Evolutionary conservation across 1,140 invertebrate species (phyloP).

Genomic region (Drosophila navojoa): DNA sequence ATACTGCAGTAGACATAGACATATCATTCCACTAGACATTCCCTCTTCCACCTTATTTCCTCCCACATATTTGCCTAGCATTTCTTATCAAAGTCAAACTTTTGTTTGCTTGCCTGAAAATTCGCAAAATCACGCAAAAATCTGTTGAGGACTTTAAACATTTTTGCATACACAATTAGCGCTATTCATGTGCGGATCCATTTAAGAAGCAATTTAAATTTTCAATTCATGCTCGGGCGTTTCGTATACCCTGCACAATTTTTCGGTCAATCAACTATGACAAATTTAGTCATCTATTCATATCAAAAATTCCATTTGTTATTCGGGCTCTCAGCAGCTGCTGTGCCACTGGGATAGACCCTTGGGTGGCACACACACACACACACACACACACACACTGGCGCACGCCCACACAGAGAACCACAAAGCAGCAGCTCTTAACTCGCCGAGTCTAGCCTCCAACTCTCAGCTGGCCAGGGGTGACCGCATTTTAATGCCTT

Average conservation of each 20-base stretch:
- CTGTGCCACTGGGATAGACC: constrained; percentile 13
- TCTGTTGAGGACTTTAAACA: no score
- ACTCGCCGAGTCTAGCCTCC: constrained; percentile 3
- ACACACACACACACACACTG: not conserved
- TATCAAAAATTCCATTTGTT: constrained; percentile 48
- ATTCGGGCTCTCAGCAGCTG: constrained; percentile 35
- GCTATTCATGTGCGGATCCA: constrained; percentile 19
- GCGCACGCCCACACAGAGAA: constrained; percentile 18
- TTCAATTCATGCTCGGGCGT: constrained; percentile 5
- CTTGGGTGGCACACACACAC: constrained; percentile 11
- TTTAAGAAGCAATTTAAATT: not conserved
- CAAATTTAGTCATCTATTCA: constrained; percentile 49
- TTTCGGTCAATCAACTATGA: constrained; percentile 52
- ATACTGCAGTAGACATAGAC: no score
- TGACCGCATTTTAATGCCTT: constrained; percentile 77
- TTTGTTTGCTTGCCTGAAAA: no score
- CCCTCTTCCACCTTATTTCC: no score
- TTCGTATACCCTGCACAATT: constrained; percentile 25
- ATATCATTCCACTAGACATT: no score
- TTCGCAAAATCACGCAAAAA: no score
- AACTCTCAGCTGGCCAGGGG: constrained; percentile 2
- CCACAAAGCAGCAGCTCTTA: constrained; percentile 24
- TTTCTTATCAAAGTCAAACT: no score
- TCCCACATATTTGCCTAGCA: no score
- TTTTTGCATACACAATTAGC: constrained; percentile 22